Evolutionary conservation across 35 echinoderm and acorn worm genomes (phyloP).

Genomic region (Apostichopus parvimensis): DNA sequence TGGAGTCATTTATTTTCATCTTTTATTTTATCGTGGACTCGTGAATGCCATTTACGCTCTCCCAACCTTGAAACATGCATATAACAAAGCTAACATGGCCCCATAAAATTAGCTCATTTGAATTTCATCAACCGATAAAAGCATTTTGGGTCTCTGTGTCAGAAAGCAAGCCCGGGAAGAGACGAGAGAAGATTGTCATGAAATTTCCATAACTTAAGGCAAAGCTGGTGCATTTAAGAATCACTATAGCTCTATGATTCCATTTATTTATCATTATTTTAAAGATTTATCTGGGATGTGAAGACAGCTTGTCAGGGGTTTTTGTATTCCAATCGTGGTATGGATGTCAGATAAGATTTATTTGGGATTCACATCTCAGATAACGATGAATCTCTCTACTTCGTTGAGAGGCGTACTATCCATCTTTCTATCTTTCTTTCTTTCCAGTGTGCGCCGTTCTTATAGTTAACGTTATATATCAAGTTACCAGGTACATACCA

Average conservation of each 20-base stretch:
- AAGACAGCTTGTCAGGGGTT: not conserved
- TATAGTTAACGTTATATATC: too few species aligned
- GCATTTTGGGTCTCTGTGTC: not conserved
- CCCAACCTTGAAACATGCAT: not conserved
- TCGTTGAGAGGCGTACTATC: too few species aligned
- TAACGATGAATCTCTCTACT: too few species aligned
- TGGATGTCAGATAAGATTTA: too few species aligned
- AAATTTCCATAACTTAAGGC: constrained; percentile 4
- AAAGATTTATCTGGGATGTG: not conserved
- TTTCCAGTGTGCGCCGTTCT: too few species aligned
- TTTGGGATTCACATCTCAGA: too few species aligned
- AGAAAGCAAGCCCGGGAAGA: not conserved
- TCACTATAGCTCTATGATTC: not conserved
- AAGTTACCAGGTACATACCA: too few species aligned
- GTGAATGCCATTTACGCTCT: constrained; percentile 20
- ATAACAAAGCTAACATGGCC: not conserved
- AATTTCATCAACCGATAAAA: constrained; percentile 34
- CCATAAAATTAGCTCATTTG: constrained; percentile 41
- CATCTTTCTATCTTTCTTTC: too few species aligned
- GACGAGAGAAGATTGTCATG: not conserved
- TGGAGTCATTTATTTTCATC: not conserved
- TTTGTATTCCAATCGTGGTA: not conserved
- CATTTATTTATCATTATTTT: not conserved
- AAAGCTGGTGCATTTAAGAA: not conserved
- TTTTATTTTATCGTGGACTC: not conserved